A percentile compares a stretch with the other conserved stretches of the same genome.
Evolutionary conservation across 1,140 invertebrate genomes (phyloP).

Genomic region (Phymorhynchus buccinoides): DNA sequence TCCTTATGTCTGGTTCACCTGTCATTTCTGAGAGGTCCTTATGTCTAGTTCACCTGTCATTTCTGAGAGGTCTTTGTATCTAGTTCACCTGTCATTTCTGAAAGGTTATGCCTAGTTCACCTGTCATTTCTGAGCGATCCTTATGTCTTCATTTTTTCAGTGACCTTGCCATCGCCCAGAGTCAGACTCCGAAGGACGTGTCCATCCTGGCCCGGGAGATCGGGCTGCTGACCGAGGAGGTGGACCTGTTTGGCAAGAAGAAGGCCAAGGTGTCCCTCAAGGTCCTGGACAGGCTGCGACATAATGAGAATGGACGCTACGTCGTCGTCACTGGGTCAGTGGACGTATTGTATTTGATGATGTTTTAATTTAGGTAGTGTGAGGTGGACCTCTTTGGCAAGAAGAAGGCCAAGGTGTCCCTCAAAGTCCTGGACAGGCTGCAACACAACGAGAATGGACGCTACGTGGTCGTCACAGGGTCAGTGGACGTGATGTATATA

Average conservation of each 20-base stretch:
- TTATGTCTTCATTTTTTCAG: constrained; percentile 74
- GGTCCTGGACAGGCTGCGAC: constrained; percentile 83
- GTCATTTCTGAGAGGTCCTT: too few relatives aligned
- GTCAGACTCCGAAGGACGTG: constrained; percentile 91
- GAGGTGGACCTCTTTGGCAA: constrained; percentile 94
- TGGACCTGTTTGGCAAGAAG: constrained; percentile 91
- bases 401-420: constrained; percentile 95
- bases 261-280: constrained; percentile 95
- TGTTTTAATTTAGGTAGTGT: too few relatives aligned
- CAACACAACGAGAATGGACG: constrained; percentile 83
- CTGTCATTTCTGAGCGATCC: too few relatives aligned
- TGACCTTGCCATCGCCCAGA: constrained; percentile 91
- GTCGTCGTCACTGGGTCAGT: constrained; percentile 94
- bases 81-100: too few relatives aligned
- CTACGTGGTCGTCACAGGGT: constrained; percentile 96
- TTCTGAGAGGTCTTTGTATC: too few relatives aligned
- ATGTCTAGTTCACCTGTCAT: too few relatives aligned
- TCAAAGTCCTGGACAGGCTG: constrained; percentile 86
- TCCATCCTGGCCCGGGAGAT: constrained; percentile 64
- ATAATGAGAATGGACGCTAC: constrained; percentile 88
- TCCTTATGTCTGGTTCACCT: too few relatives aligned
- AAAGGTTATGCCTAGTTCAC: too few relatives aligned
- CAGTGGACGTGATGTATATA: too few relatives aligned
- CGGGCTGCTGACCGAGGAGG: constrained; percentile 83
- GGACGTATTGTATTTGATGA: too few relatives aligned